A percentile compares a stretch with the other conserved stretches of the same genome.
Conservation (phyloP, 2,888 invertebrate genomes). For the Mayetiola destructor region DNA sequence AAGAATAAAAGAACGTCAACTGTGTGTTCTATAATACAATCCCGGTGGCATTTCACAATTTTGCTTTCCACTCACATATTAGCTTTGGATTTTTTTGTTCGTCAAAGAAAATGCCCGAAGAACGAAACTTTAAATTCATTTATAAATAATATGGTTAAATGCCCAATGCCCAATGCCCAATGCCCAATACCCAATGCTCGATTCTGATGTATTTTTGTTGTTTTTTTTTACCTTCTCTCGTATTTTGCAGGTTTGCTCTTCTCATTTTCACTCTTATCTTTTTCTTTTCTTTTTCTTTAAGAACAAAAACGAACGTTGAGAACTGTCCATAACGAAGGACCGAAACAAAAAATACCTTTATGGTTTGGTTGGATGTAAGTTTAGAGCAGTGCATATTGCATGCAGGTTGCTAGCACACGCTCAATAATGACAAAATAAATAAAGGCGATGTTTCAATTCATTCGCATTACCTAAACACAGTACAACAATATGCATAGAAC, state of each 20-base stretch:
- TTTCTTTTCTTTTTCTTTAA: constrained; percentile 4
- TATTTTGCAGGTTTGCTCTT: neutral
- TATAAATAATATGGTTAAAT: constrained; percentile 1
- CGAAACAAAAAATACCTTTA: neutral
- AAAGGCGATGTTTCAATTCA: neutral
- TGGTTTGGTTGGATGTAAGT: neutral
- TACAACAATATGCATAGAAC: neutral
- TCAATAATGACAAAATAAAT: neutral
- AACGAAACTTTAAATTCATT: constrained; percentile 1
- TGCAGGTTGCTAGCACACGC: constrained; percentile 9
- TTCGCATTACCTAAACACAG: neutral
- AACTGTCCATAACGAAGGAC: no score
- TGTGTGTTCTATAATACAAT: constrained; percentile 8
- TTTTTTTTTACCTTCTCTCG: neutral
- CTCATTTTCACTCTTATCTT: neutral
- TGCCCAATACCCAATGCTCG: no score
- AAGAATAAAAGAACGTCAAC: neutral
- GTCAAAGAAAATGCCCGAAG: neutral
- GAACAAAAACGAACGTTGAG: neutral
- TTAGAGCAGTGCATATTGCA: neutral
- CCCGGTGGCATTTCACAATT: constrained; percentile 9
- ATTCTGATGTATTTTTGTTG: neutral
- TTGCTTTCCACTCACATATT: constrained; percentile 3
- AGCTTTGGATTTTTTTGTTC: neutral
- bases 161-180: no score